Percentiles rank a stretch among this genome's conserved stretches.
These are phyloP conservation scores for Micrasema minimum DNA, from an alignment of 1,140 invertebrate species.

Conservation along the genomic window DNA sequence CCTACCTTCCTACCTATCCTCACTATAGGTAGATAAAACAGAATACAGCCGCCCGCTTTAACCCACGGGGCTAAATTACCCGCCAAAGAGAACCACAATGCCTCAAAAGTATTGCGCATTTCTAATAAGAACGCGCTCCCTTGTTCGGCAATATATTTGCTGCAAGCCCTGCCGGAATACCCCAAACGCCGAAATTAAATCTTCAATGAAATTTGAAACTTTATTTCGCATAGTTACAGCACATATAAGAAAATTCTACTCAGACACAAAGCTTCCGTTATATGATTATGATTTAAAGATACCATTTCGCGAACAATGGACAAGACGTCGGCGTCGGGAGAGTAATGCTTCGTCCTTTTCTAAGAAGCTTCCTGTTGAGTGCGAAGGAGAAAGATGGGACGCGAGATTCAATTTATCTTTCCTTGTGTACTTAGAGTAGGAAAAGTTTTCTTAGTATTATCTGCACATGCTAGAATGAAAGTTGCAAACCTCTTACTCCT, in stretches of 20 bases:
- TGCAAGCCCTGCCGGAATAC: slow-evolving; percentile 25
- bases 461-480: slow-evolving; percentile 40
- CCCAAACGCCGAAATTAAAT: slow-evolving; percentile 59
- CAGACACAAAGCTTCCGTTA: slow-evolving; percentile 47
- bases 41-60: too few species aligned
- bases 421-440: slow-evolving; percentile 39
- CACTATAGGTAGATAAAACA: background rate
- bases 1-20: too few species aligned
- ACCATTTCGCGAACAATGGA: slow-evolving; percentile 50
- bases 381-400: slow-evolving; percentile 30
- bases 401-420: slow-evolving; percentile 40
- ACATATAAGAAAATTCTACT: slow-evolving; percentile 50
- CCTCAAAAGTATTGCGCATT: slow-evolving; percentile 50
- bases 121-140: slow-evolving; percentile 49
- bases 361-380: slow-evolving; percentile 10
- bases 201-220: slow-evolving; percentile 64
- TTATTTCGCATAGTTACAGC: slow-evolving; percentile 52
- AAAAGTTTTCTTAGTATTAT: slow-evolving; percentile 46
- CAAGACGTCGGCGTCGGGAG: slow-evolving; percentile 19
- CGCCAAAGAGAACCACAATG: slow-evolving; percentile 49
- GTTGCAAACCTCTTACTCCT: slow-evolving; percentile 25
- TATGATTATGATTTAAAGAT: slow-evolving; percentile 53
- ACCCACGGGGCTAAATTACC: slow-evolving; percentile 38
- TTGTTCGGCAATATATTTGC: slow-evolving; percentile 37
- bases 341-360: slow-evolving; percentile 36